Evolutionary conservation across 2,797 vertebrate genomes (phyloP).

Genomic region (Danio choprae): DNA sequence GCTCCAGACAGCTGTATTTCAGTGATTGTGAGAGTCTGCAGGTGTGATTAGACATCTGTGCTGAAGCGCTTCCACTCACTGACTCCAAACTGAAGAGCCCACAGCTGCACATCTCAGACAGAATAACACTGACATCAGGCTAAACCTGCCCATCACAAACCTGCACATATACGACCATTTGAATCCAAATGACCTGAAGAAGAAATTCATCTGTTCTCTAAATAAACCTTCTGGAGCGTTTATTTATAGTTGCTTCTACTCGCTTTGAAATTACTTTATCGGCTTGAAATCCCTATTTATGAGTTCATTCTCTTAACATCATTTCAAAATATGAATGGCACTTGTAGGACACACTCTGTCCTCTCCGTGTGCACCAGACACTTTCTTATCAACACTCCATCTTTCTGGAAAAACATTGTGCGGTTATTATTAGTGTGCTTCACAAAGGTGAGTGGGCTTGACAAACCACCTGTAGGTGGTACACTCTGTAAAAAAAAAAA

Average conservation of each 20-base stretch:
- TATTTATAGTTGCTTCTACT: not conserved
- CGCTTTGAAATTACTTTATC: not conserved
- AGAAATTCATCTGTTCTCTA: not conserved
- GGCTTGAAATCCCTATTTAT: not conserved
- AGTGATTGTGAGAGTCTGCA: slow-evolving; percentile 17
- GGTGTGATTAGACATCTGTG: slow-evolving; percentile 55
- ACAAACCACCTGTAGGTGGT: too few relatives aligned
- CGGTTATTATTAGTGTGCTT: too few relatives aligned
- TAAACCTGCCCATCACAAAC: not conserved
- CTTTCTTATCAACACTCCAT: too few relatives aligned
- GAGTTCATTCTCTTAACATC: not conserved
- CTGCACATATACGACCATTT: not conserved
- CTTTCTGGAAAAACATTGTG: too few relatives aligned
- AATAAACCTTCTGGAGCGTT: not conserved
- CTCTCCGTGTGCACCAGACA: too few relatives aligned
- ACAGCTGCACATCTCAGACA: slow-evolving; percentile 30
- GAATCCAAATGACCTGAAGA: not conserved
- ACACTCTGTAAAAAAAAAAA: too few relatives aligned
- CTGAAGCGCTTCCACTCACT: slow-evolving; percentile 35
- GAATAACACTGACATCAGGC: not conserved
- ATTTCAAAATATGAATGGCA: too few relatives aligned
- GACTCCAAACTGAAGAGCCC: slow-evolving; percentile 12
- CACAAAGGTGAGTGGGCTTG: too few relatives aligned
- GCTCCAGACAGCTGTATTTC: slow-evolving; percentile 34
- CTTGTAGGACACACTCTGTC: too few relatives aligned